These are phyloP conservation scores for Lycia hirtaria DNA, from an alignment of 2,888 invertebrate genomes.

Conservation along the genomic window DNA sequence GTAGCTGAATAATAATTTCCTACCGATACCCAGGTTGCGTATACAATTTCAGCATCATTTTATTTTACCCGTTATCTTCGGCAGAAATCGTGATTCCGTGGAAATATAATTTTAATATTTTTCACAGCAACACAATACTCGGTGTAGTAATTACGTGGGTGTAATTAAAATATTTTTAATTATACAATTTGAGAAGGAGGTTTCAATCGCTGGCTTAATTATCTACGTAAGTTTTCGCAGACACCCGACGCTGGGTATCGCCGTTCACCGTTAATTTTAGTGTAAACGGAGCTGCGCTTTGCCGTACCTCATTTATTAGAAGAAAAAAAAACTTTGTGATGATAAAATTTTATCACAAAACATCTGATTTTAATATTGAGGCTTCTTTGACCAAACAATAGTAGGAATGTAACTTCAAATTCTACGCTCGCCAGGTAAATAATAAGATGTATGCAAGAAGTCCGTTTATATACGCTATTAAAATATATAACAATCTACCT, in stretches of 20 bases:
- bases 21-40: not conserved
- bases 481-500: too few relatives aligned
- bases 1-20: slow-evolving; percentile 6
- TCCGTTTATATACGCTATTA: too few relatives aligned
- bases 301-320: slow-evolving; percentile 51
- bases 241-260: slow-evolving; percentile 59
- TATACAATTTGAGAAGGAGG: slow-evolving; percentile 71
- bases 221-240: slow-evolving; percentile 61
- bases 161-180: slow-evolving; percentile 72
- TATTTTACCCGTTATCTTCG: slow-evolving; percentile 18
- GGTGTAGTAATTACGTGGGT: slow-evolving; percentile 50
- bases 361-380: slow-evolving; percentile 2
- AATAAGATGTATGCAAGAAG: too few relatives aligned
- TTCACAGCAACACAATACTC: slow-evolving; percentile 40
- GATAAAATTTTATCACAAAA: slow-evolving; percentile 11
- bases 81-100: slow-evolving; percentile 11
- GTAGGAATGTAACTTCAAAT: too few relatives aligned
- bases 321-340: slow-evolving; percentile 40
- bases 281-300: slow-evolving; percentile 59
- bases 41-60: slow-evolving; percentile 9
- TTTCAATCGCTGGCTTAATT: slow-evolving; percentile 71
- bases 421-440: too few relatives aligned
- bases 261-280: slow-evolving; percentile 64
- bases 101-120: slow-evolving; percentile 41
- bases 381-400: too few relatives aligned